Percentiles rank a stretch among this genome's conserved stretches.
Conservation (phyloP, 2,113 vertebrate species). For the Accipiter cooperii region DNA sequence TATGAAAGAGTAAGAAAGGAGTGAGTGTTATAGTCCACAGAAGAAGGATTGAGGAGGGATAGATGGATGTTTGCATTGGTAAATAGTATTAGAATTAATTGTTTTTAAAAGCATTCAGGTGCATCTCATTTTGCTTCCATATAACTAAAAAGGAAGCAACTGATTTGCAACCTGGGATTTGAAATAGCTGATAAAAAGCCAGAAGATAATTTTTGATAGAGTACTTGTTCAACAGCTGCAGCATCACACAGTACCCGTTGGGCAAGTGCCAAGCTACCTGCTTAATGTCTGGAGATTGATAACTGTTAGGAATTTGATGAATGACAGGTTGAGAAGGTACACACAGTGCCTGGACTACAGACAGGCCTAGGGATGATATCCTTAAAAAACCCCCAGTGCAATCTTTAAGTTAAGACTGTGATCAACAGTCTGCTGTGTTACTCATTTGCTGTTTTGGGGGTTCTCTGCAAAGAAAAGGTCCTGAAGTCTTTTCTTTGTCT, state of each 20-base stretch:
- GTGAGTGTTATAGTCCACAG: background rate
- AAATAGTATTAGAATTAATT: constrained; percentile 9
- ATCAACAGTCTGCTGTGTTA: background rate
- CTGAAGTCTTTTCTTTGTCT: background rate
- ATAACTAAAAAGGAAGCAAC: constrained; percentile 3
- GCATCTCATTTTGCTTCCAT: background rate
- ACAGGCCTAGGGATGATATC: background rate
- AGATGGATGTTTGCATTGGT: background rate
- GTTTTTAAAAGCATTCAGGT: constrained; percentile 43
- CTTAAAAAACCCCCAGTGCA: background rate
- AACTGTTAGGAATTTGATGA: background rate
- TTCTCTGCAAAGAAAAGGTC: background rate
- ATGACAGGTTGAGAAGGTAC: background rate
- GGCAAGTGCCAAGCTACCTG: constrained; percentile 7
- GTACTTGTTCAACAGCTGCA: constrained; percentile 12
- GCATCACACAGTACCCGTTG: background rate
- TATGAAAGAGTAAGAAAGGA: background rate
- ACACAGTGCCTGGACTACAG: background rate
- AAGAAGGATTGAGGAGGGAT: background rate
- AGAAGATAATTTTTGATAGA: constrained; percentile 27
- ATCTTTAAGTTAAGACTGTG: background rate
- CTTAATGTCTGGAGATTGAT: background rate
- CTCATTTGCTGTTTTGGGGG: background rate
- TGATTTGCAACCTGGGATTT: constrained; percentile 39
- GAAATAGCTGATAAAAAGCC: constrained; percentile 37